Conservation (phyloP, 2,888 invertebrate species). For the Oithona nana region DNA sequence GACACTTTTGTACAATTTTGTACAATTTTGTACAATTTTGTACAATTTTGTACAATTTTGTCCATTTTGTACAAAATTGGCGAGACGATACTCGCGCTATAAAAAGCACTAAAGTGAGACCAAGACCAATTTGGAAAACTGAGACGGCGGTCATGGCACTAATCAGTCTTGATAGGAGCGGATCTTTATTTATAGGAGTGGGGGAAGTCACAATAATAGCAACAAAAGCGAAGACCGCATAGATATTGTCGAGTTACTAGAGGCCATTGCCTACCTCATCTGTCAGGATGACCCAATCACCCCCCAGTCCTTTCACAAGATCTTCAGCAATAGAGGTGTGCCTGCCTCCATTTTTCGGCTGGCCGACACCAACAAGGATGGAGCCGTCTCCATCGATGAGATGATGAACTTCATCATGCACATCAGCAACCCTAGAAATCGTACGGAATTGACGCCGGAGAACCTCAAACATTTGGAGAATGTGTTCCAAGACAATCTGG, state of each 20-base stretch:
- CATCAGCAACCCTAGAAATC: conserved; percentile 32
- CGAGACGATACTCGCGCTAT: too few species aligned
- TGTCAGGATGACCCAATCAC: conserved; percentile 3
- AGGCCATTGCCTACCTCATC: conserved; percentile 13
- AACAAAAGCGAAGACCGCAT: not conserved
- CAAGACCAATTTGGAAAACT: too few species aligned
- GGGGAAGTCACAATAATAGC: too few species aligned
- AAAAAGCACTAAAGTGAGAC: too few species aligned
- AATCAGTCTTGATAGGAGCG: too few species aligned
- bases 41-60: too few species aligned
- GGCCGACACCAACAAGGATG: conserved; percentile 4
- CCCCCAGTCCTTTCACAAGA: conserved; percentile 2
- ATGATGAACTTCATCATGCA: conserved; percentile 12
- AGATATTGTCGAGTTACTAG: conserved; percentile 8
- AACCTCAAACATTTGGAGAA: conserved; percentile 61
- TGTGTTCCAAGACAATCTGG: conserved; percentile 63
- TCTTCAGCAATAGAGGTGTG: not conserved
- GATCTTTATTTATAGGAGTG: too few species aligned
- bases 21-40: too few species aligned
- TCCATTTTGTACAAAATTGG: too few species aligned
- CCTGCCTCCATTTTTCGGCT: not conserved
- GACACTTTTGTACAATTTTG: too few species aligned
- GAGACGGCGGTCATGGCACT: too few species aligned
- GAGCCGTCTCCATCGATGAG: conserved; percentile 12
- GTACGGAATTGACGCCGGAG: conserved; percentile 59